Base-by-base conservation (phyloP, 2,113 vertebrate species). In the Siniperca knerii region DNA sequence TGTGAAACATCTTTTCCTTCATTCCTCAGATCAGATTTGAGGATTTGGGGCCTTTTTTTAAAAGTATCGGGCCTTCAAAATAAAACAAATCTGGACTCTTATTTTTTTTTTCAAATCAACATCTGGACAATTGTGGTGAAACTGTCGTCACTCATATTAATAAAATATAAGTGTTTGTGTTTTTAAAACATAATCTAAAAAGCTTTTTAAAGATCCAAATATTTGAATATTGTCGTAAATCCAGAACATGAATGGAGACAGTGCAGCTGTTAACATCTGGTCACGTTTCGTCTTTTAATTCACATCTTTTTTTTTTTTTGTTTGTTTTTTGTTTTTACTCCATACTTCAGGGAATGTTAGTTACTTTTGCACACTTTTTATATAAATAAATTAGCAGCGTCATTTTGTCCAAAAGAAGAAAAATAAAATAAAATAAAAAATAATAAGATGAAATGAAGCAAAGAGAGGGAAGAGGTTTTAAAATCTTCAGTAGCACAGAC, bases 291-390 rank as follows among this genome's bases (percentile, higher is more conserved):
- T 80, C 78, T 96, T 92, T 97, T 97, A 97, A 97, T 97, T 96
- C 96, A 97, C 95, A 95, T 37, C 35, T 37, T 37, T 37, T 37
- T 96, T 57, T 71, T 1, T 21, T 55, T 20, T 21, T 35, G 29
- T 29, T 29, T 29, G 29, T 61, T 79, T 58, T 60, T 95, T 29
- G 29, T 61, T 79, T 58, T 60, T 95, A 81, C 81, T 91, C 85
- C 84, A 83, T 11, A 96, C 92, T 94, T 96, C 96, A 96, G 90
- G 94, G 93, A 96, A 97, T 95, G 95, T 96, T 95, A 94, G 94
- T 96, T 95, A 96, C 95, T 89, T 89, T 89, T 89, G 76, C 88
- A 95, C 93, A 95, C 65, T 75, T 29, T 90, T 85, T 52, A 67
- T 90, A 87, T 84, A 92, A 95, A 94, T 94, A 95, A 94, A 95